These are phyloP conservation scores for Spilogale gracilis DNA, from an alignment of 2,113 vertebrate species.

Conservation along the genomic window DNA sequence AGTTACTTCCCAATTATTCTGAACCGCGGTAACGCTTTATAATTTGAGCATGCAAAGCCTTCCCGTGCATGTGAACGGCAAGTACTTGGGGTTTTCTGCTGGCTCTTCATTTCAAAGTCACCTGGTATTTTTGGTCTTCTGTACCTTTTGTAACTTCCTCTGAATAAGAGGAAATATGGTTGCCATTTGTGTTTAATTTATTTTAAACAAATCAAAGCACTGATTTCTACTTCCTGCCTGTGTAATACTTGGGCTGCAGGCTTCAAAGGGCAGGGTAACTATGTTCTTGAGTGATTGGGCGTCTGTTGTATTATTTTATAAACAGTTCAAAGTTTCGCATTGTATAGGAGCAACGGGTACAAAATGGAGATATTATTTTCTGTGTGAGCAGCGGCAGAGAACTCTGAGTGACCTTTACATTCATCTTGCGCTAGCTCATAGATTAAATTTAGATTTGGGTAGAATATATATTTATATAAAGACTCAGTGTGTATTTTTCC, in stretches of 20 bases:
- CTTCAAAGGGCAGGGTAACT: slow-evolving; percentile 67
- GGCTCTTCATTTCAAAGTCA: slow-evolving; percentile 56
- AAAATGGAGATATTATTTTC: not conserved
- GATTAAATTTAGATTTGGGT: slow-evolving; percentile 52
- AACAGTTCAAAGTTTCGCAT: slow-evolving; percentile 72
- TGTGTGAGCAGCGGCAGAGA: not conserved
- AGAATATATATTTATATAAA: slow-evolving; percentile 60
- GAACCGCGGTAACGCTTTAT: not conserved
- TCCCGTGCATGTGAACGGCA: not conserved
- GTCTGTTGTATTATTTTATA: slow-evolving; percentile 68
- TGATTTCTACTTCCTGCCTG: slow-evolving; percentile 75
- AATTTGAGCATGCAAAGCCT: not conserved
- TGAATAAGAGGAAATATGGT: slow-evolving; percentile 68
- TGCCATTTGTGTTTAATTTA: slow-evolving; percentile 79
- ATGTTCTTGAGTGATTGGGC: slow-evolving; percentile 42
- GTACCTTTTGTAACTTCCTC: slow-evolving; percentile 65
- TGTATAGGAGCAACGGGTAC: not conserved
- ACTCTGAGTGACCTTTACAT: not conserved
- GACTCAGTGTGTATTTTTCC: not conserved
- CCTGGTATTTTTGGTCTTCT: slow-evolving; percentile 71
- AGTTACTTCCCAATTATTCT: slow-evolving; percentile 32
- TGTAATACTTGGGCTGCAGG: slow-evolving; percentile 48
- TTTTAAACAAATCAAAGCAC: slow-evolving; percentile 83
- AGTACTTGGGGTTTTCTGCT: not conserved
- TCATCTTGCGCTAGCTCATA: not conserved